Conservation (phyloP, 2,888 invertebrate genomes). For the Melanostoma mellinum region DNA sequence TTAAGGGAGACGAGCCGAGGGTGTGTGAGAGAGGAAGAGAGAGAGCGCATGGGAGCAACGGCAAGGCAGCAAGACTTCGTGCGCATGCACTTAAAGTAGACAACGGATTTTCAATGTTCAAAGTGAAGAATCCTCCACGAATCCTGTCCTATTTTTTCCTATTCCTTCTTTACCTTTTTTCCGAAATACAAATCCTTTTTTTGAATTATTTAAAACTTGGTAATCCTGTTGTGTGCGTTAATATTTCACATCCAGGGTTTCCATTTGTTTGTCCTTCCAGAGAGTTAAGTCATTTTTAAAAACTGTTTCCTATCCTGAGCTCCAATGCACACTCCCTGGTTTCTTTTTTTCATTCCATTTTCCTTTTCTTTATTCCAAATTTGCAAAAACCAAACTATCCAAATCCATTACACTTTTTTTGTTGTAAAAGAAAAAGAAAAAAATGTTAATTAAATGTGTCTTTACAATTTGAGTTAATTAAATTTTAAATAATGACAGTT, state of each 20-base stretch:
- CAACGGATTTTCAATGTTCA: slow-evolving; percentile 10
- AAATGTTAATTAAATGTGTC: slow-evolving; percentile 67
- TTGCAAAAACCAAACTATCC: slow-evolving; percentile 71
- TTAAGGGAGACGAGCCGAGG: slow-evolving; percentile 27
- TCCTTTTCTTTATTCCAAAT: slow-evolving; percentile 66
- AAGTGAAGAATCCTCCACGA: slow-evolving; percentile 60
- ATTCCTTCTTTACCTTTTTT: slow-evolving; percentile 34
- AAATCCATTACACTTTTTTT: slow-evolving; percentile 63
- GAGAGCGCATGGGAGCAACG: slow-evolving; percentile 4
- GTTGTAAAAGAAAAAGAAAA: slow-evolving; percentile 68
- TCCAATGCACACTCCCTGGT: slow-evolving; percentile 37
- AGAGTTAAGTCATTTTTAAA: slow-evolving; percentile 17
- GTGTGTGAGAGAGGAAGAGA: not conserved
- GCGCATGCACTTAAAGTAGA: slow-evolving; percentile 26
- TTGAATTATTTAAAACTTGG: slow-evolving; percentile 31
- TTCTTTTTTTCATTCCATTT: slow-evolving; percentile 20
- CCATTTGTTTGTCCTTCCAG: slow-evolving; percentile 46
- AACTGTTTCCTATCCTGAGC: slow-evolving; percentile 50
- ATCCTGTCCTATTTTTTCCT: slow-evolving; percentile 55
- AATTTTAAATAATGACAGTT: slow-evolving; percentile 58
- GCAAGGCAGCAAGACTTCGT: slow-evolving; percentile 21
- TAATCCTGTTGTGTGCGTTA: slow-evolving; percentile 64
- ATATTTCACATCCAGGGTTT: slow-evolving; percentile 66
- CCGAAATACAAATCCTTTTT: slow-evolving; percentile 58
- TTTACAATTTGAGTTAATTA: slow-evolving; percentile 40